Base-by-base conservation (phyloP, 2,888 invertebrate species). In the Ornithoptera alexandrae region DNA sequence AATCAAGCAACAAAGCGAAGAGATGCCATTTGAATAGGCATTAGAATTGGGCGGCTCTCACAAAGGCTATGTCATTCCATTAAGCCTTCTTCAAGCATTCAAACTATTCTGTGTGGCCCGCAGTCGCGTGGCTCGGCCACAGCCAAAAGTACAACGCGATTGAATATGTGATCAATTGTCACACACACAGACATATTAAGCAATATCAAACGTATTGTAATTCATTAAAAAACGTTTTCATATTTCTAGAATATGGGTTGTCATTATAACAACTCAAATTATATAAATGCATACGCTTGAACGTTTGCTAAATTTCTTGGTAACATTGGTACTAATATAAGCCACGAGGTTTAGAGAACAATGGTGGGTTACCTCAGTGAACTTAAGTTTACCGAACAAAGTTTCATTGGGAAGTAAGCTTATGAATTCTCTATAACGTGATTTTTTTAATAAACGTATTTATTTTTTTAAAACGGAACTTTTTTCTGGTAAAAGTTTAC, bases 11-110 rank as follows among this genome's bases (percentile, higher is more conserved):
- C 92, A 92, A 92, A 88, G 89, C 85, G 86, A 85, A 88, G 89
- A 91, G 89, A 91, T 91, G 90, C 92, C 90, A 91, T 90, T 88
- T 92, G 90, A 92, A 92, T 92, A 88, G 90, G 90, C 92, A 90
- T 91, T 89, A 86, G 90, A 92, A 92, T 92, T 92, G 91, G 92
- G 91, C 92, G 92, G 92, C 89, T 85, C 81, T 84, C 81, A 90
- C 92, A 92, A 92, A 92, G 92, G 87, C 87, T 84, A 83, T 91
- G 92, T 92, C 92, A 92, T 90, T 91, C 91, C 87, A 92, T 92
- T 92, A 92, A 90, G 89, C 90, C 90, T 90, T 85, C 91, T 92
- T 92, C 87, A 89, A 88, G 87, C 83, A 82, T 87, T 86, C 85
- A 85, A 83, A 81, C 79, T 84, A 79, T 81, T 85, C 85, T 88